Conservation (phyloP, 2,797 vertebrate genomes). For the Eulemur coronatus region DNA sequence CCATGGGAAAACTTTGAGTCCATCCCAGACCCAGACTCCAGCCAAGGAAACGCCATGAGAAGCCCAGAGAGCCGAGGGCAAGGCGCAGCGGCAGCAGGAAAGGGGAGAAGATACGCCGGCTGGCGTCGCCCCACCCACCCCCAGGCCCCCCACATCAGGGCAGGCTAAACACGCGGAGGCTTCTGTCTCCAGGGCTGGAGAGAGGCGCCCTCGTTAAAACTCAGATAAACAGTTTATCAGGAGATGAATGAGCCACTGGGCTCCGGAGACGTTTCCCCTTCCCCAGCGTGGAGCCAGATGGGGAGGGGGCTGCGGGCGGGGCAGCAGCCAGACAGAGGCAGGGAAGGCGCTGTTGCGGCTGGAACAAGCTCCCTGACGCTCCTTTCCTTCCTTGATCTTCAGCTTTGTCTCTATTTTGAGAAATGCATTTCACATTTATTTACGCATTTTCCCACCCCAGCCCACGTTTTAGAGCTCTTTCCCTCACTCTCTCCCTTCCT, state of each 20-base stretch:
- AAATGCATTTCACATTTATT: neutral
- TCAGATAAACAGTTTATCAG: constrained; percentile 91
- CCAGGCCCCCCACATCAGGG: constrained; percentile 80
- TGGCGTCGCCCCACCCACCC: constrained; percentile 68
- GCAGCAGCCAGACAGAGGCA: constrained; percentile 5
- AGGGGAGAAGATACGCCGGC: constrained; percentile 6
- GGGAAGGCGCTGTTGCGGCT: neutral
- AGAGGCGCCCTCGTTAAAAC: constrained; percentile 91
- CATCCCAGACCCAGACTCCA: neutral
- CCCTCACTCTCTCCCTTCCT: neutral
- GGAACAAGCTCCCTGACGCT: neutral
- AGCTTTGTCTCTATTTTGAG: constrained; percentile 35
- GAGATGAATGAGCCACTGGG: constrained; percentile 85
- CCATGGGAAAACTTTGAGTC: neutral
- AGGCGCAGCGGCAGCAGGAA: neutral
- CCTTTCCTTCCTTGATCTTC: constrained; percentile 13
- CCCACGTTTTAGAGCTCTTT: neutral
- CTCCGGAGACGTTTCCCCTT: constrained; percentile 85
- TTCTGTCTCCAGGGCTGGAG: constrained; percentile 88
- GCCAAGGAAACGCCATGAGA: neutral
- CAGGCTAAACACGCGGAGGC: constrained; percentile 87
- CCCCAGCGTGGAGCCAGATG: constrained; percentile 71
- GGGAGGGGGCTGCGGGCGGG: constrained; percentile 59
- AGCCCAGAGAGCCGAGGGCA: neutral
- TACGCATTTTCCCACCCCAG: neutral